Evolutionary conservation across 2,797 vertebrate species (phyloP).

Genomic region (Sebastolobus altivelis): DNA sequence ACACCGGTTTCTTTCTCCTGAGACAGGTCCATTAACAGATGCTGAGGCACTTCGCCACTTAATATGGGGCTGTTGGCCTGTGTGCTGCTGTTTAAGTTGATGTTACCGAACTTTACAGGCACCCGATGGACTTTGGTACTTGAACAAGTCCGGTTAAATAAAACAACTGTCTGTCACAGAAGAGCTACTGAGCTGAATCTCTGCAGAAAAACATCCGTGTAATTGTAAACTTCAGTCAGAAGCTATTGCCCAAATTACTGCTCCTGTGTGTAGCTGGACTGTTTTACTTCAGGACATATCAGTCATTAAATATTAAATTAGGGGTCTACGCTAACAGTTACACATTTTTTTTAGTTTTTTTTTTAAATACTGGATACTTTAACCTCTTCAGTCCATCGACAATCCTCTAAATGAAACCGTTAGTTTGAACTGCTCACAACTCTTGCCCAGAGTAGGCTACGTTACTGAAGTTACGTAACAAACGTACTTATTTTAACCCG

Average conservation of each 20-base stretch:
- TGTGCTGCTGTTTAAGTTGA: not conserved
- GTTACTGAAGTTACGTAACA: too few relatives aligned
- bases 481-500: too few relatives aligned
- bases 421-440: too few relatives aligned
- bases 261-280: not conserved
- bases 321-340: too few relatives aligned
- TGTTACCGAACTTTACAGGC: not conserved
- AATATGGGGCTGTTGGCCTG: not conserved
- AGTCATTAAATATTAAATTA: not conserved
- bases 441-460: too few relatives aligned
- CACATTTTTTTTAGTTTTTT: not conserved
- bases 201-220: not conserved
- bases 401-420: too few relatives aligned
- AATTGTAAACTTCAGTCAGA: not conserved
- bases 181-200: not conserved
- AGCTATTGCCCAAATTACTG: not conserved
- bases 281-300: not conserved
- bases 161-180: not conserved
- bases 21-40: constrained; percentile 32
- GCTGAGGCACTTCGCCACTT: constrained; percentile 3
- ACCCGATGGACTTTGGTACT: not conserved
- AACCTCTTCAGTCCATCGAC: too few relatives aligned
- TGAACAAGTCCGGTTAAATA: not conserved
- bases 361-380: too few relatives aligned
- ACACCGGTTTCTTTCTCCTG: not conserved